Percentiles rank a stretch among this genome's conserved stretches.
phyloP scores from a whole-genome alignment of 2,888 invertebrate genomes.

The Tyria jacobaeae region DNA sequence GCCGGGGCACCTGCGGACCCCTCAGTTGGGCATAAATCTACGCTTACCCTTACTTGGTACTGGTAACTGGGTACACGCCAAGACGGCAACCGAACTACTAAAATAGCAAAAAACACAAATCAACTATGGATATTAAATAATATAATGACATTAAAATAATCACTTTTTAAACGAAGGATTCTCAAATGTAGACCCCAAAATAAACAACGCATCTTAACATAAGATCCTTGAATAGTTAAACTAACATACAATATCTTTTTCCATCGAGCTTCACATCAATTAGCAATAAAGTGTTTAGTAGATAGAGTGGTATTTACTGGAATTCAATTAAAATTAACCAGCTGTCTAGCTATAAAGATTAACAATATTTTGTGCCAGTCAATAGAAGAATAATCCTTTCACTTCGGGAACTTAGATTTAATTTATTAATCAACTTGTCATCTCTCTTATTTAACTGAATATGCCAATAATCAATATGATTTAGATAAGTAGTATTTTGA shows the following conservation, averaged over 20 bases:
- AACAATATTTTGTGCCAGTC: constrained; percentile 54
- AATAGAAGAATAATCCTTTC: constrained; percentile 49
- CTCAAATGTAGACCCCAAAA: neutral
- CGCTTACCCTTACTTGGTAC: too few relatives aligned
- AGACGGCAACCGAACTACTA: too few relatives aligned
- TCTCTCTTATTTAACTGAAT: too few relatives aligned
- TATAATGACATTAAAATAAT: too few relatives aligned
- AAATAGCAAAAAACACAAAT: too few relatives aligned
- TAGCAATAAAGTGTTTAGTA: constrained; percentile 66
- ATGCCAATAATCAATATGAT: too few relatives aligned
- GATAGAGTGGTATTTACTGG: constrained; percentile 63
- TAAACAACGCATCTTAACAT: neutral
- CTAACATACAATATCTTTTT: constrained; percentile 11
- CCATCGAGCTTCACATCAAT: constrained; percentile 57
- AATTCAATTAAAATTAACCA: constrained; percentile 68
- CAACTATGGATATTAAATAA: too few relatives aligned
- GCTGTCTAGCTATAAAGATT: constrained; percentile 50
- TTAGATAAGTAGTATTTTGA: too few relatives aligned
- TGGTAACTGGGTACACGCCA: too few relatives aligned
- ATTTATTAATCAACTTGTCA: neutral
- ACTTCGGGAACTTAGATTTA: constrained; percentile 2
- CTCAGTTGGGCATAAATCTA: too few relatives aligned
- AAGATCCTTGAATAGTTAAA: neutral
- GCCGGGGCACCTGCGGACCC: too few relatives aligned
- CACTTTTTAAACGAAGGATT: too few relatives aligned